Evolutionary conservation across 2,797 vertebrate genomes (phyloP).

Genomic region (Diceros bicornis): DNA sequence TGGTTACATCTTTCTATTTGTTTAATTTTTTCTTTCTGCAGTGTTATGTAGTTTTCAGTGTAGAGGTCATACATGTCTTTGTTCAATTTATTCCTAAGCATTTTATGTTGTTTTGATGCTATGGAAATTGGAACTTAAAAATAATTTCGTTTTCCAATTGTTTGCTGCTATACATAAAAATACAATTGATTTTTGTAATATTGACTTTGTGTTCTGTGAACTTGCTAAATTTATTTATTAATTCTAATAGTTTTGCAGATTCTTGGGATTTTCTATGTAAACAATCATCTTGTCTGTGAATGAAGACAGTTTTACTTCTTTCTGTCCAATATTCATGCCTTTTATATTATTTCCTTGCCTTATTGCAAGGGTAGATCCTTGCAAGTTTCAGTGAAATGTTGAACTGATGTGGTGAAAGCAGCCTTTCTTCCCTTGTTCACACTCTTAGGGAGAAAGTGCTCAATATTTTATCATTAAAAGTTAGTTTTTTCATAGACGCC

Average conservation of each 20-base stretch:
- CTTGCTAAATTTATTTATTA: background rate
- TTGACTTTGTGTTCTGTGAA: background rate
- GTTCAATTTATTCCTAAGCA: background rate
- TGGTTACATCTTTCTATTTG: background rate
- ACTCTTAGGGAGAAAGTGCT: background rate
- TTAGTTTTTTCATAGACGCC: background rate
- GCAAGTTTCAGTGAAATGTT: background rate
- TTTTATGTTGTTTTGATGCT: conserved; percentile 1
- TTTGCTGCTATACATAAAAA: conserved; percentile 10
- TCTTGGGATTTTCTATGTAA: background rate
- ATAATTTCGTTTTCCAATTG: background rate
- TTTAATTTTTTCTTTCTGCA: conserved; percentile 9
- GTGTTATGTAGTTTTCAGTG: background rate
- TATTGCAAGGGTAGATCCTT: background rate
- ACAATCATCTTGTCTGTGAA: background rate
- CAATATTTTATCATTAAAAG: background rate
- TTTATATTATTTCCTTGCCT: conserved; percentile 27
- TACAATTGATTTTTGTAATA: conserved; percentile 7
- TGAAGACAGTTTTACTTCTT: background rate
- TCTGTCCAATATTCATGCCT: background rate
- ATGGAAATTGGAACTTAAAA: conserved; percentile 24
- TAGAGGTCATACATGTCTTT: background rate
- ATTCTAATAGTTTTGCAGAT: conserved; percentile 18
- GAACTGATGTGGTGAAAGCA: background rate
- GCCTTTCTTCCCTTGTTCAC: background rate